phyloP scores from a whole-genome alignment of 1,140 invertebrate genomes.

The Eriosoma lanigerum region DNA sequence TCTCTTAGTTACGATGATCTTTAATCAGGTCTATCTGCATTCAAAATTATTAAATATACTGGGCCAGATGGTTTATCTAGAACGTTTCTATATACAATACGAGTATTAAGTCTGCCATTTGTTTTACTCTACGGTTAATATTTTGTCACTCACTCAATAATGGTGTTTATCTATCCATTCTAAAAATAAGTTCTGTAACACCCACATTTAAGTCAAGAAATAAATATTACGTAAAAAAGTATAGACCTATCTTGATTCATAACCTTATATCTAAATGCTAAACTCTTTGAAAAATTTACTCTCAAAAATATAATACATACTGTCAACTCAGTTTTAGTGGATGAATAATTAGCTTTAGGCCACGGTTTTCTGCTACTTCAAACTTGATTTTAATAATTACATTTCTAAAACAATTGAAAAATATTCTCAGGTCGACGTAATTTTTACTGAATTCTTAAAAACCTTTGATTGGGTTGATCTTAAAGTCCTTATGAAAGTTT shows the following conservation, averaged over 20 bases:
- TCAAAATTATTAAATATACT: neutral
- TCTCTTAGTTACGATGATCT: neutral
- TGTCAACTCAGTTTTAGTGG: neutral
- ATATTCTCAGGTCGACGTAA: neutral
- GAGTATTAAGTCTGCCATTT: neutral
- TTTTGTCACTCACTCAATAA: neutral
- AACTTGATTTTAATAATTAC: neutral
- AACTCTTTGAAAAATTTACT: neutral
- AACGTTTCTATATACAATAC: neutral
- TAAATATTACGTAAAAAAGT: neutral
- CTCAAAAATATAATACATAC: neutral
- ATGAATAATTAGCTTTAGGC: neutral
- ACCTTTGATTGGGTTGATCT: neutral
- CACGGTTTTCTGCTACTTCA: neutral
- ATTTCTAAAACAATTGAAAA: neutral
- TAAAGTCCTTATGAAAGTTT: neutral
- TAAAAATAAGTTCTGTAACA: neutral
- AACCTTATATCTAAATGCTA: neutral
- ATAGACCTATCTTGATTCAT: neutral
- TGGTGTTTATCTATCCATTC: no score
- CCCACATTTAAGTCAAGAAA: neutral
- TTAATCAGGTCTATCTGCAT: neutral
- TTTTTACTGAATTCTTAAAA: neutral
- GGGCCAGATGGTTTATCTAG: neutral
- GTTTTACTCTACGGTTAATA: neutral